phyloP scores from a whole-genome alignment of 2,113 vertebrate genomes.

The Mus pahari region DNA sequence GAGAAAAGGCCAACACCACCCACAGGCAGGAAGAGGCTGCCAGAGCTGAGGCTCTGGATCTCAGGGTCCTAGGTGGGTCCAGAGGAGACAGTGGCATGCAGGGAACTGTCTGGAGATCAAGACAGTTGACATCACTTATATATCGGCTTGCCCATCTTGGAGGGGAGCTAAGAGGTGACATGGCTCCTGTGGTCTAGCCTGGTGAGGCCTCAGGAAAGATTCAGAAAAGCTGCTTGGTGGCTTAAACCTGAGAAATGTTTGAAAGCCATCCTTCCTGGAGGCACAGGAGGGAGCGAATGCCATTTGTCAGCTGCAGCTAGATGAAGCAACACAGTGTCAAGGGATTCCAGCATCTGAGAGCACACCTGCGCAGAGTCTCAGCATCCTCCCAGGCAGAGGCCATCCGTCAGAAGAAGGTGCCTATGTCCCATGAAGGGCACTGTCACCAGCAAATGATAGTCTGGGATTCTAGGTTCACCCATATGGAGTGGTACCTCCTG shows the following conservation, averaged over 20 bases:
- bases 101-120: background rate
- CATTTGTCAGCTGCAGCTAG: conserved; percentile 14
- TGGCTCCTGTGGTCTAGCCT: accelerated
- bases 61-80: background rate
- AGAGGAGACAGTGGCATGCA: accelerated
- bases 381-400: background rate
- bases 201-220: background rate
- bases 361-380: conserved; percentile 59
- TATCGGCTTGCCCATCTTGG: accelerated
- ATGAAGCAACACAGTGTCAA: accelerated
- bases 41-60: background rate
- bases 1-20: background rate
- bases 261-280: background rate
- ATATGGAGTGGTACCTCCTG: conserved; percentile 76
- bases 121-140: too few species aligned
- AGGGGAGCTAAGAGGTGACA: background rate
- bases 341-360: conserved; percentile 36
- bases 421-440: conserved; percentile 83
- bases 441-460: conserved; percentile 79
- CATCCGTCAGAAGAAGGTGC: conserved; percentile 77
- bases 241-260: background rate
- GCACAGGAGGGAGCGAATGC: background rate
- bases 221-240: accelerated
- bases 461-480: conserved; percentile 69
- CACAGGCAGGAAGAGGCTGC: background rate